phyloP scores from a whole-genome alignment of 2,888 invertebrate species.

The Spicauda simplicius region DNA sequence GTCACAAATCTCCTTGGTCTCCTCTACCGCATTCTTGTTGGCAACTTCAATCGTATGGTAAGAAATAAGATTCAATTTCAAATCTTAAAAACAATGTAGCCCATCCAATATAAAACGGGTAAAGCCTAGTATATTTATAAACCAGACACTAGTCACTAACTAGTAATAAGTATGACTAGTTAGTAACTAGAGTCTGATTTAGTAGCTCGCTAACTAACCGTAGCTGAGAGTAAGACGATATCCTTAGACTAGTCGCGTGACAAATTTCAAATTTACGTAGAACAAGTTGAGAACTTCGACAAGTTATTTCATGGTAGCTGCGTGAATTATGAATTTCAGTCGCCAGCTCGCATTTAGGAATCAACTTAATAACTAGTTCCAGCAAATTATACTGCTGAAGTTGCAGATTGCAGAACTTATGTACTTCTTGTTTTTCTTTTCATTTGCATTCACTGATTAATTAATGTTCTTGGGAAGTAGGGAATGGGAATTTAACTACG shows the following conservation, averaged over 20 bases:
- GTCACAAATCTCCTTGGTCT: too few species aligned
- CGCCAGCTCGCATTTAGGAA: constrained; percentile 32
- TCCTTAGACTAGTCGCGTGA: constrained; percentile 23
- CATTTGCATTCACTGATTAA: constrained; percentile 19
- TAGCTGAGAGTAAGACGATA: not conserved
- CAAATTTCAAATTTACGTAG: constrained; percentile 28
- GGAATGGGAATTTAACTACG: not conserved
- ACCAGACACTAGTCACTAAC: too few species aligned
- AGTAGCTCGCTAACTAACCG: not conserved
- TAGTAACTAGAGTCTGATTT: not conserved
- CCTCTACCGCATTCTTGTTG: too few species aligned
- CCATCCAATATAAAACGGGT: too few species aligned
- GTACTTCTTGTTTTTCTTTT: constrained; percentile 27
- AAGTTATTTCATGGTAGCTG: constrained; percentile 30
- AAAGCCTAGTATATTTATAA: too few species aligned
- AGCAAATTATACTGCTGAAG: constrained; percentile 17
- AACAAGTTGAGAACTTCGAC: constrained; percentile 29
- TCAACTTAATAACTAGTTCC: constrained; percentile 34
- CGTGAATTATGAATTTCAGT: constrained; percentile 29
- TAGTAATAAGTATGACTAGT: too few species aligned
- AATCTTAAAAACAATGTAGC: too few species aligned
- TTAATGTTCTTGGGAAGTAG: constrained; percentile 12
- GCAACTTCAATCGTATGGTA: too few species aligned
- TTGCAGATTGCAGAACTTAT: constrained; percentile 26
- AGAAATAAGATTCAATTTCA: too few species aligned